Evolutionary conservation across 1,140 invertebrate genomes (phyloP).

Genomic region (Calycopis cecrops): DNA sequence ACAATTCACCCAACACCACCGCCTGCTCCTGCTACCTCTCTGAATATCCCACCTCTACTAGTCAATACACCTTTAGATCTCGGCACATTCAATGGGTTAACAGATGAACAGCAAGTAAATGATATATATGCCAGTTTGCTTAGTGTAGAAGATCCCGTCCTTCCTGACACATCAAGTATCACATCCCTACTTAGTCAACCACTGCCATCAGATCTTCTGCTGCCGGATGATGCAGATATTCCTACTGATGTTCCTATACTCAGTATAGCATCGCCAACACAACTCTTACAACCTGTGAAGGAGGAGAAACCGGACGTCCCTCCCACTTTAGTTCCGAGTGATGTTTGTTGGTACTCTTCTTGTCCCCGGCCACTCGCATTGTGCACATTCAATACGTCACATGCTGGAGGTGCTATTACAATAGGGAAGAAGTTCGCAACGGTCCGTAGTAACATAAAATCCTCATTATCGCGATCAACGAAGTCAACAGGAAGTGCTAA

Average conservation of each 20-base stretch:
- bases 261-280: constrained; percentile 32
- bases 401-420: constrained; percentile 60
- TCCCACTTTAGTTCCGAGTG: constrained; percentile 41
- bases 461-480: constrained; percentile 48
- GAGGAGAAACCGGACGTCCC: constrained; percentile 41
- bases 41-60: constrained; percentile 47
- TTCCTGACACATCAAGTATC: constrained; percentile 51
- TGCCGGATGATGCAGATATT: constrained; percentile 47
- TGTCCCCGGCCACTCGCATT: constrained; percentile 65
- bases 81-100: constrained; percentile 48
- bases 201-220: constrained; percentile 39
- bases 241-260: constrained; percentile 31
- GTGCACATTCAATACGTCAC: constrained; percentile 66
- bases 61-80: constrained; percentile 49
- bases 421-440: constrained; percentile 64
- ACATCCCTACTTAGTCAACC: constrained; percentile 52
- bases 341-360: constrained; percentile 67
- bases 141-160: constrained; percentile 49
- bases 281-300: constrained; percentile 23
- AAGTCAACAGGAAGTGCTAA: constrained; percentile 39
- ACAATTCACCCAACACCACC: constrained; percentile 19
- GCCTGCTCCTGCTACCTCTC: constrained; percentile 24
- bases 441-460: constrained; percentile 65
- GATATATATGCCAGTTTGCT: constrained; percentile 57
- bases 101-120: constrained; percentile 58